phyloP scores from a whole-genome alignment of 2,888 invertebrate genomes.

The Hirtodrosophila trivittata region DNA sequence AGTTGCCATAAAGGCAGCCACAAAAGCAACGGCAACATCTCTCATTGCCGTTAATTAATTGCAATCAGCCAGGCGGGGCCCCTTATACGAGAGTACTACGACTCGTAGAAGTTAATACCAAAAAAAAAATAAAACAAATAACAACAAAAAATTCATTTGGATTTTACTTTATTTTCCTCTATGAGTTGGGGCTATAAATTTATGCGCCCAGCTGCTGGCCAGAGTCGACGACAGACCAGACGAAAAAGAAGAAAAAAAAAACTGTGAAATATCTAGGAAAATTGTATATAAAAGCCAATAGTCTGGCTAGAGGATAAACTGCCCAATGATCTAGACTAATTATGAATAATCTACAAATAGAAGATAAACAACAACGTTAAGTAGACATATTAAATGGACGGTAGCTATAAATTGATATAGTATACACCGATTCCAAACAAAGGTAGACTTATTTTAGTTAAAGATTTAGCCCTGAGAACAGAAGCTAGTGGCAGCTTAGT shows the following conservation, averaged over 20 bases:
- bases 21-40: conserved; percentile 55
- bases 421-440: too few species aligned
- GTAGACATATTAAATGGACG: background rate
- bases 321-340: background rate
- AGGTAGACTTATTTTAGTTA: too few species aligned
- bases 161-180: conserved; percentile 37
- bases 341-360: background rate
- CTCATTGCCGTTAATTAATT: conserved; percentile 78
- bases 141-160: conserved; percentile 44
- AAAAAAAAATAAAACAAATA: too few species aligned
- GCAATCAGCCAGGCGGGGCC: conserved; percentile 64
- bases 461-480: too few species aligned
- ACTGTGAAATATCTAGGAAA: background rate
- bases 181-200: conserved; percentile 39
- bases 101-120: conserved; percentile 27
- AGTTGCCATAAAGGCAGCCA: conserved; percentile 65
- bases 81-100: conserved; percentile 1
- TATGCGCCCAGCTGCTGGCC: conserved; percentile 27
- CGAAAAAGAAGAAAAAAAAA: conserved; percentile 1
- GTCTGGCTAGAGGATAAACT: background rate
- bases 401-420: background rate
- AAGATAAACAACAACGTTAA: background rate
- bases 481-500: too few species aligned
- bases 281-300: background rate
- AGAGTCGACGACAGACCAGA: conserved; percentile 1